Conservation (phyloP, 2,888 invertebrate species). For the Andrena bicolor region DNA sequence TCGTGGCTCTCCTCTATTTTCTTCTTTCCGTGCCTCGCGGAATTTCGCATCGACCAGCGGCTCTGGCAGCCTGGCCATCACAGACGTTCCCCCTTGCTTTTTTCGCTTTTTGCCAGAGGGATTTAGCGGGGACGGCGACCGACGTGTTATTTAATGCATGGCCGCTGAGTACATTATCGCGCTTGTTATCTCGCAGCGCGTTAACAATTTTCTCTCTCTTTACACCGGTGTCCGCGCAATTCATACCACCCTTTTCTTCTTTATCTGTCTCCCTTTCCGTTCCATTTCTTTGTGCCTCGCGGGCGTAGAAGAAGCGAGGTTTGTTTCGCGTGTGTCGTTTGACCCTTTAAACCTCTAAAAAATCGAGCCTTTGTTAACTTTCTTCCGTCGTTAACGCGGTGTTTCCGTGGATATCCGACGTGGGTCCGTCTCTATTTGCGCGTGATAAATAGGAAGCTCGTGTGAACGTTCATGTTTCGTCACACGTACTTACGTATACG, state of each 20-base stretch:
- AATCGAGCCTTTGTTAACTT: too few species aligned
- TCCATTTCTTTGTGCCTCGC: too few species aligned
- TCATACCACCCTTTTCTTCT: not conserved
- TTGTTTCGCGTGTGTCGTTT: too few species aligned
- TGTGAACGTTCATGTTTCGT: not conserved
- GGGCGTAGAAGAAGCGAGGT: too few species aligned
- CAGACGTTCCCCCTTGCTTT: not conserved
- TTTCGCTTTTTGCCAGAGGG: not conserved
- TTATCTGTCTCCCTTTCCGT: too few species aligned
- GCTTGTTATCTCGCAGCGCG: slow-evolving; percentile 19
- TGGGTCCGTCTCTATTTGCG: not conserved
- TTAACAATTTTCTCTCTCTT: slow-evolving; percentile 21
- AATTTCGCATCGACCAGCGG: not conserved
- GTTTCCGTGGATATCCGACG: not conserved
- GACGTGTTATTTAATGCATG: slow-evolving; percentile 28
- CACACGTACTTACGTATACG: not conserved
- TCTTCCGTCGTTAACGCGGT: not conserved
- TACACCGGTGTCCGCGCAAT: not conserved
- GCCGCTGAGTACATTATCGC: slow-evolving; percentile 18
- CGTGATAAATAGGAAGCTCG: not conserved
- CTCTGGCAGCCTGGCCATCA: not conserved
- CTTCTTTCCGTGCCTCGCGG: not conserved
- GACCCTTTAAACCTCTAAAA: too few species aligned
- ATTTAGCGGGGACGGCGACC: not conserved
- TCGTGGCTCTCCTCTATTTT: not conserved